Base-by-base conservation (phyloP, 2,113 vertebrate species). In the Rafetus swinhoei region DNA sequence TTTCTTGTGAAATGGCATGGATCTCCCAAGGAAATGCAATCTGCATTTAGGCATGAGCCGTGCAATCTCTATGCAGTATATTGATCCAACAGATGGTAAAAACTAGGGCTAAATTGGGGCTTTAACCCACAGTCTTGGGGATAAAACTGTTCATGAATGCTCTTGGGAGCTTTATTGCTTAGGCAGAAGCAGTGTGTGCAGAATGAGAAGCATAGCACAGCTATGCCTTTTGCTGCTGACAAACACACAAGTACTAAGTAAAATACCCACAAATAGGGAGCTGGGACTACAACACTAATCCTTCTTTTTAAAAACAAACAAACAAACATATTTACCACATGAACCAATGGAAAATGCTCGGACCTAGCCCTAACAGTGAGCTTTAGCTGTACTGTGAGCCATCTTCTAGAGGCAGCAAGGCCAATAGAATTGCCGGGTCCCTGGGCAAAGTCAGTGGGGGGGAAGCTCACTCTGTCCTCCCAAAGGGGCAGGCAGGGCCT, bases 1-100 rank as follows among this genome's bases (percentile, higher is more conserved):
- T 95, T 95, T 87, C 81, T 90, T 95, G 89, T 93, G 94, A 96
- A 97, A 95, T 92, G 83, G 53, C 39, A 86, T 19, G 13, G 81
- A 90, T 50, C 79, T 93, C 92, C 85, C 52, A 90, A 93, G 88
- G 79, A 95, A 96, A 21, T 25, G 27, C 10, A 81, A 32, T 93
- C 81, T 93, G 81, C 65, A 81, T 93, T 86, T 35, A 25, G 79
- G 45, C 59, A 86, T 55, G 79, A 52, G 81, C 45, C 39, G 29
- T 91, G 52, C 27, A 77, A 84, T 76, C 57, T 95, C n/a, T 93
- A 72, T 83, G 76, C 72, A 52, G 16, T 29, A 53, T 81, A 94
- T 95, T 0, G 27, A 86, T 94, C 57, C 88, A 88, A 88, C 88
- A 82, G 50, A 86, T 59, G 89, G 86, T 69, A 55, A 56, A 57